Evolutionary conservation across 2,888 invertebrate genomes (phyloP).

Genomic region (Trichogramma evanescens): DNA sequence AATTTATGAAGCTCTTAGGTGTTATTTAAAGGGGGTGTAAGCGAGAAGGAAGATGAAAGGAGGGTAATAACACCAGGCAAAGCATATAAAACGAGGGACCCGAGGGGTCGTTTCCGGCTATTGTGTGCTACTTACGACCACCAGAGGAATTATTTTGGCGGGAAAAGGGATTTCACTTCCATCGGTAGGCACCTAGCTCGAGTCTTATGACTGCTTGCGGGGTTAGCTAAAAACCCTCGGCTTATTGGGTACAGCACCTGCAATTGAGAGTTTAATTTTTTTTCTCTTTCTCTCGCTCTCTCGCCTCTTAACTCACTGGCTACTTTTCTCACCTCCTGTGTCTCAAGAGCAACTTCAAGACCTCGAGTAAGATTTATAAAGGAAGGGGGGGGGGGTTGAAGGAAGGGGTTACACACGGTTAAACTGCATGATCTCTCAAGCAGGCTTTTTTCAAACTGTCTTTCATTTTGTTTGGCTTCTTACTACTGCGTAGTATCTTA

Average conservation of each 20-base stretch:
- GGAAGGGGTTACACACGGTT: too few species aligned
- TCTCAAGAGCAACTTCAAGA: too few species aligned
- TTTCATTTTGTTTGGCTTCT: too few species aligned
- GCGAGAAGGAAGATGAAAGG: slow-evolving; percentile 4
- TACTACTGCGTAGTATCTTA: too few species aligned
- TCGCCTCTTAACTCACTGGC: too few species aligned
- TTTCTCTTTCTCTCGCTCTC: slow-evolving; percentile 6
- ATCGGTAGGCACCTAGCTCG: background rate
- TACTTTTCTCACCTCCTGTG: too few species aligned
- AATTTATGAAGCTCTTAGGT: slow-evolving; percentile 41
- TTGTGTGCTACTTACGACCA: slow-evolving; percentile 32
- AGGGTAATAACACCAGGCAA: slow-evolving; percentile 3
- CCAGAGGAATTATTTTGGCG: slow-evolving; percentile 31
- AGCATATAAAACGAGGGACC: slow-evolving; percentile 21
- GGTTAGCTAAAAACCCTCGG: slow-evolving; percentile 2
- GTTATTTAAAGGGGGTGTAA: slow-evolving; percentile 22
- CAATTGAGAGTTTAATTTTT: slow-evolving; percentile 19
- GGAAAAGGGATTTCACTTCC: slow-evolving; percentile 23
- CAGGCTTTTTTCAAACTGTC: too few species aligned
- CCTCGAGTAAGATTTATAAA: too few species aligned
- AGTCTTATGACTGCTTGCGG: too few species aligned
- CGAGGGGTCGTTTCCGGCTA: slow-evolving; percentile 38
- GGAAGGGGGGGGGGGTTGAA: too few species aligned
- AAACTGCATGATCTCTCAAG: too few species aligned
- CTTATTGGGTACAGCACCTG: slow-evolving; percentile 26